A percentile compares a stretch with the other conserved stretches of the same genome.
These are phyloP conservation scores for Seriola aureovittata DNA, from an alignment of 2,113 vertebrate species.

Conservation along the genomic window DNA sequence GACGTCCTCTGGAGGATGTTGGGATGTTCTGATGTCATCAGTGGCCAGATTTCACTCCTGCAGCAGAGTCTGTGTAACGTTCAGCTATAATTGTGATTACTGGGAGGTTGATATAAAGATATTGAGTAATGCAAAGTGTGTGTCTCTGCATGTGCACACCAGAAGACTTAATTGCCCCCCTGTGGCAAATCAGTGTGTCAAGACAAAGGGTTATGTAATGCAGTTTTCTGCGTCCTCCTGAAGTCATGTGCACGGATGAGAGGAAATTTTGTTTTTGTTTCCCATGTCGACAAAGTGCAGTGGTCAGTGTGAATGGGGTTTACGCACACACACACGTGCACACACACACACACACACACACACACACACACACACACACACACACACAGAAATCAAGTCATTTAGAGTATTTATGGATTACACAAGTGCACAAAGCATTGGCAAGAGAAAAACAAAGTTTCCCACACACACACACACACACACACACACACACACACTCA, in stretches of 20 bases:
- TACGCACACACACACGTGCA: too few species aligned
- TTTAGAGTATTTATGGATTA: conserved; percentile 7
- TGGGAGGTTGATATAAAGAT: not conserved
- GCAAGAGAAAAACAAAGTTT: not conserved
- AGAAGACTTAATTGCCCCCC: not conserved
- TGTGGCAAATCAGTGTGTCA: too few species aligned
- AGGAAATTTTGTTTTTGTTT: conserved; percentile 6
- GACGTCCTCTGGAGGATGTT: not conserved
- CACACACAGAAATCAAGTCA: too few species aligned
- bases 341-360: too few species aligned
- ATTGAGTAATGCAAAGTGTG: too few species aligned
- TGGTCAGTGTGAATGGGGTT: too few species aligned
- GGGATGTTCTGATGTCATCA: not conserved
- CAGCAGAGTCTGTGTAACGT: not conserved
- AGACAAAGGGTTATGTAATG: conserved; percentile 9
- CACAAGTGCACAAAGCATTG: conserved; percentile 27
- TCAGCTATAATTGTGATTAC: not conserved
- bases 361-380: too few species aligned
- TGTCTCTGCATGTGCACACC: too few species aligned
- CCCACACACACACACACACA: not conserved
- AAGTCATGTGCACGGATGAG: not conserved
- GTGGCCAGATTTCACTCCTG: too few species aligned
- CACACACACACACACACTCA: not conserved
- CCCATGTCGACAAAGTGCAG: not conserved
- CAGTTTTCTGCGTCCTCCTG: not conserved